Evolutionary conservation across 2,888 invertebrate genomes (phyloP).

Genomic region (Sinopyrophorus schimmeli): DNA sequence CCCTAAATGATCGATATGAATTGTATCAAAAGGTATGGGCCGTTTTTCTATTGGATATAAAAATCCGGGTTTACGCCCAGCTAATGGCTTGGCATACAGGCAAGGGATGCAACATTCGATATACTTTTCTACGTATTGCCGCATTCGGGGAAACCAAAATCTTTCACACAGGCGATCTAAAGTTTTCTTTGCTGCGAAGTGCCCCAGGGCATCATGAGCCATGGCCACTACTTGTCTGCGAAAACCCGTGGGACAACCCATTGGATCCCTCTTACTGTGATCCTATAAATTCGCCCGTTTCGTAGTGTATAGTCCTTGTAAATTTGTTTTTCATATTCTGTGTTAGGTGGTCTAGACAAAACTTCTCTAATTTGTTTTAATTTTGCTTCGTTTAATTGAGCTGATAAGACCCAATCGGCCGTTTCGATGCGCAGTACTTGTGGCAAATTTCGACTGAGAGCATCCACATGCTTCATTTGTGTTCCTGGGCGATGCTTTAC

Average conservation of each 20-base stretch:
- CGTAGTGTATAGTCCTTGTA: conserved; percentile 3
- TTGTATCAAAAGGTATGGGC: conserved; percentile 38
- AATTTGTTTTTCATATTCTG: neutral
- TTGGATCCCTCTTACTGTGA: neutral
- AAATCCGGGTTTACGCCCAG: conserved; percentile 35
- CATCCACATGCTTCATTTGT: too few relatives aligned
- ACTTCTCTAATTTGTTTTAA: too few relatives aligned
- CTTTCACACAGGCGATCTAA: too few relatives aligned
- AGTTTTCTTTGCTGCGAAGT: neutral
- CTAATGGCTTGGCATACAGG: conserved; percentile 42
- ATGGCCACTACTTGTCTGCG: neutral
- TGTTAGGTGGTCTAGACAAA: neutral
- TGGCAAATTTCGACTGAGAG: too few relatives aligned
- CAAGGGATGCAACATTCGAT: conserved; percentile 41
- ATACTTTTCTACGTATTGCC: neutral
- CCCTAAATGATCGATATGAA: too few relatives aligned
- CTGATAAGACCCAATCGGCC: too few relatives aligned
- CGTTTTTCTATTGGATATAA: conserved; percentile 35
- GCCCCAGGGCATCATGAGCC: neutral
- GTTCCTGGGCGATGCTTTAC: too few relatives aligned
- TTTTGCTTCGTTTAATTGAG: too few relatives aligned
- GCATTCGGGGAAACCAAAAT: neutral
- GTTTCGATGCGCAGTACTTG: too few relatives aligned
- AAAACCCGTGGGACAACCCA: neutral
- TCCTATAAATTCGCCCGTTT: neutral